Evolutionary conservation across 2,113 vertebrate genomes (phyloP).

Genomic region (Cyanoderma ruficeps): DNA sequence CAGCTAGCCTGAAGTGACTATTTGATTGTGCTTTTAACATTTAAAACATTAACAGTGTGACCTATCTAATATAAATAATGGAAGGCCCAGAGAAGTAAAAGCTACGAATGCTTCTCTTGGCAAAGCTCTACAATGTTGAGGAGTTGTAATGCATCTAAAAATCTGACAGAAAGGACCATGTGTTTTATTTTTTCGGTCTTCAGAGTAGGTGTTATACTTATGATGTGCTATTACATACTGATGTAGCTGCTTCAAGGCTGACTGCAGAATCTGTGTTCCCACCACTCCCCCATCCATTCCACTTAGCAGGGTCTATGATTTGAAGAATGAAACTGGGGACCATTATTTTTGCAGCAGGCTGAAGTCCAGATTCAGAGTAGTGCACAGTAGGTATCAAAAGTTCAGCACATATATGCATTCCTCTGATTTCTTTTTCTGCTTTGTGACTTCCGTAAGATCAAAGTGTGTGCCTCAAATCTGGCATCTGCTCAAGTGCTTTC

Average conservation of each 20-base stretch:
- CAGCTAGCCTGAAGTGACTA: conserved; percentile 30
- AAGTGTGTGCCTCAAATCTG: background rate
- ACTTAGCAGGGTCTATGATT: background rate
- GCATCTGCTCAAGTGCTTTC: background rate
- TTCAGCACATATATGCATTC: background rate
- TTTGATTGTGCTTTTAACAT: conserved; percentile 39
- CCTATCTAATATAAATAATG: conserved; percentile 45
- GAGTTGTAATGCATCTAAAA: conserved; percentile 18
- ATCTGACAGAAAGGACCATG: background rate
- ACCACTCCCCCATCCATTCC: background rate
- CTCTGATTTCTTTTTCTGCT: conserved; percentile 2
- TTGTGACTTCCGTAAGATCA: background rate
- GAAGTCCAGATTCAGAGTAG: background rate
- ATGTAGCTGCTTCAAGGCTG: background rate
- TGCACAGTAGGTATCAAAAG: background rate
- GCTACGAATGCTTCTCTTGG: background rate
- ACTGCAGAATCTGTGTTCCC: background rate
- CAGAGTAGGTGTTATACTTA: background rate
- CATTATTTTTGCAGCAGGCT: background rate
- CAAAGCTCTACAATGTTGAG: background rate
- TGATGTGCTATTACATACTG: background rate
- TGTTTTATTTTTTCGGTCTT: conserved; percentile 3
- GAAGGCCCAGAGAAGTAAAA: background rate
- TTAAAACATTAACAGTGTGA: conserved; percentile 42
- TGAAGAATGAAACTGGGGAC: background rate